Base-by-base conservation (phyloP, 2,888 invertebrate genomes). In the Charanyca ferruginea region DNA sequence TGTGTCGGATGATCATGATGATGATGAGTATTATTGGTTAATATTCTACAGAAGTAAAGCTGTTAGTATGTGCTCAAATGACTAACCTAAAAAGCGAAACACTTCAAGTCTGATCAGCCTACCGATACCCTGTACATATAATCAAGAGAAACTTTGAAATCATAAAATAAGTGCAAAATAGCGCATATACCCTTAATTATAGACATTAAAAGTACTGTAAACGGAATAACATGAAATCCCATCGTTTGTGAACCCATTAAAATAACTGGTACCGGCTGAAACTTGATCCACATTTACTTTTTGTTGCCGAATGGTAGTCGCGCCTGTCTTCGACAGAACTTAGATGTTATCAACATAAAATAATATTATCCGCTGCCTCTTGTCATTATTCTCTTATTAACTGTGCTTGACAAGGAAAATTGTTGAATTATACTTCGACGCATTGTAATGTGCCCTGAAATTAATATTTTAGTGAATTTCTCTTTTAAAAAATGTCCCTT, bases 301-400 rank as follows among this genome's bases (percentile, higher is more conserved):
- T 86, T 84, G 72, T 81, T 75, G 71, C 71, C 65, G 60, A 83
- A 84, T 63, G 80, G 79, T 78, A 71, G 74, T 77, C 68, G 72
- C 70, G 62, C 69, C 76, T 82, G 81, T 82, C 77, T 75, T 80
- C 76, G 67, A 66, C 66, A 70, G 66, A 79, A 80, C 79, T 85
- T 80, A 85, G 87, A 89, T 89, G 77, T 73, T 86, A 87, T 89
- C 89, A 58, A 64, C 57, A 61, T 73, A 72, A 82, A 83, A 83
- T 82, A 80, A 80, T 81, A 75, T 77, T 75, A 69, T 67, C 59
- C 66, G n/a, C n/a, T 58, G 54, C 35, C 60, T 66, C 51, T 49
- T 59, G 53, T 74, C 62, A 71, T 76, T 66, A 79, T 63, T 66
- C 53, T 47, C 35, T 47, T 55, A 45, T 54, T 63, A 57, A 49